Conservation (phyloP, 1,140 invertebrate species). For the Brachionus angularis region DNA sequence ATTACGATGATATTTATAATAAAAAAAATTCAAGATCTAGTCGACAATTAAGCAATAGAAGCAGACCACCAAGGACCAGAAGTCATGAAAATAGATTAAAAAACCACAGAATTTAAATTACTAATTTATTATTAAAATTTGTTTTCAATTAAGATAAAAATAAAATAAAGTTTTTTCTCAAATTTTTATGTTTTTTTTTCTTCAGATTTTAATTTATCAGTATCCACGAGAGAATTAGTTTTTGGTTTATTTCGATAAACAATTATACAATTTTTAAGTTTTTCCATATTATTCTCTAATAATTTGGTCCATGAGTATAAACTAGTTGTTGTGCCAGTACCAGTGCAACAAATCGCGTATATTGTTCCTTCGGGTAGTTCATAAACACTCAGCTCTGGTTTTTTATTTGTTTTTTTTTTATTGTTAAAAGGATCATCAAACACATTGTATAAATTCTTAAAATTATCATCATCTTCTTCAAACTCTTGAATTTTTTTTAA, state of each 20-base stretch:
- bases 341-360: constrained; percentile 77
- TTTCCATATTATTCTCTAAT: constrained; percentile 56
- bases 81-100: too few species aligned
- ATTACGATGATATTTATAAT: too few species aligned
- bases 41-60: too few species aligned
- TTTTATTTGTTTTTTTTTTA: constrained; percentile 46
- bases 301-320: constrained; percentile 71
- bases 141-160: too few species aligned
- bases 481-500: constrained; percentile 56
- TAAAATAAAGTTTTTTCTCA: not conserved
- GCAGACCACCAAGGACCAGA: too few species aligned
- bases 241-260: constrained; percentile 26
- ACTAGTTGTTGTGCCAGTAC: constrained; percentile 70
- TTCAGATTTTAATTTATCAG: not conserved
- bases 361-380: constrained; percentile 89
- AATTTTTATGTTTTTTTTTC: not conserved
- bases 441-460: not conserved
- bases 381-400: constrained; percentile 63
- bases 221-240: constrained; percentile 6
- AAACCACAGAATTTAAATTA: too few species aligned
- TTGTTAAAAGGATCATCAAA: constrained; percentile 8
- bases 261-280: constrained; percentile 3
- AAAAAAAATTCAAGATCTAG: too few species aligned
- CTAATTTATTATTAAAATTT: too few species aligned
- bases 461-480: constrained; percentile 46